Conservation (phyloP, 2,113 vertebrate species). For the Elachura formosa region DNA sequence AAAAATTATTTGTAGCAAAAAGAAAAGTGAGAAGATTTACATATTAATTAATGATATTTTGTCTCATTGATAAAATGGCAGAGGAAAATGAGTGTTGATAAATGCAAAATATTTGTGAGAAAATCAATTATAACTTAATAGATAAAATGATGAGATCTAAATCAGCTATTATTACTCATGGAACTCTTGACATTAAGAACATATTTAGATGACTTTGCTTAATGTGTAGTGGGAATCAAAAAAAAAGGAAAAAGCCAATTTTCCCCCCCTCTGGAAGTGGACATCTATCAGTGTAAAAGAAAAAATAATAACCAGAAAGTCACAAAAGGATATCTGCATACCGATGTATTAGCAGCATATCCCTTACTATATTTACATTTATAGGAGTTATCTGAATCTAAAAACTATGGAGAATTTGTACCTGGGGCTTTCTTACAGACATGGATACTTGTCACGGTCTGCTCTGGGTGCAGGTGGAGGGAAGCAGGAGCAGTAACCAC, state of each 20-base stretch:
- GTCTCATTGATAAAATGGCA: background rate
- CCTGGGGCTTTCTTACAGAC: background rate
- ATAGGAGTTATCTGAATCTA: background rate
- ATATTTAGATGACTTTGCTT: background rate
- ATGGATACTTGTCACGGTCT: no score
- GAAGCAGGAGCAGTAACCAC: no score
- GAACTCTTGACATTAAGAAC: background rate
- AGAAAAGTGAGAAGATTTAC: background rate
- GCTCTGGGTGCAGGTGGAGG: no score
- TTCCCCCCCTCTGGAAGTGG: rapidly evolving
- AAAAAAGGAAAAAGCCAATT: background rate
- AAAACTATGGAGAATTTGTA: background rate
- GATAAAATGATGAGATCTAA: background rate
- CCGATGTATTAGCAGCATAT: background rate
- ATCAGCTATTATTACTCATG: background rate
- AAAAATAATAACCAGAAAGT: background rate
- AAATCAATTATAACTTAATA: background rate
- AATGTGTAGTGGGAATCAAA: background rate
- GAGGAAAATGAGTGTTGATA: background rate
- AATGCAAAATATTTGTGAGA: background rate
- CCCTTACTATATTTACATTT: background rate
- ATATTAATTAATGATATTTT: background rate
- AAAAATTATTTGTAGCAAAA: background rate
- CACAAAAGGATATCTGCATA: background rate
- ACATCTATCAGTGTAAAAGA: background rate